phyloP scores from a whole-genome alignment of 2,888 invertebrate species.

The Noctua janthe region DNA sequence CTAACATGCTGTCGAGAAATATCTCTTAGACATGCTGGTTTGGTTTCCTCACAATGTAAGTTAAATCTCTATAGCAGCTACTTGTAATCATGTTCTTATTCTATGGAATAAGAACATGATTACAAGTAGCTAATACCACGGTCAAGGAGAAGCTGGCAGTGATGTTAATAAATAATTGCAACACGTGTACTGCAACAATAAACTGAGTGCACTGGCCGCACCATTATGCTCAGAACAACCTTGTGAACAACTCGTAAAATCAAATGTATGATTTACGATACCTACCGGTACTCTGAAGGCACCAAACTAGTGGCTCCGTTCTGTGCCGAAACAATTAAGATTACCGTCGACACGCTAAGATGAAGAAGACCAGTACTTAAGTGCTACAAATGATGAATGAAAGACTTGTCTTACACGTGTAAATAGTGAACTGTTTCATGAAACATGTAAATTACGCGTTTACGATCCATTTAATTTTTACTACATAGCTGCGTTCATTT shows the following conservation, averaged over 20 bases:
- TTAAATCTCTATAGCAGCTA: no score
- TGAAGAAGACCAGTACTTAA: no score
- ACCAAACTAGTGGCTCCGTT: no score
- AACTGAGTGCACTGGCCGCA: conserved; percentile 18
- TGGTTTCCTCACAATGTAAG: no score
- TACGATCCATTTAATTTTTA: conserved; percentile 1
- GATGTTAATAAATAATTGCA: neutral
- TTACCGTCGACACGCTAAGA: no score
- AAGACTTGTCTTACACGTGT: neutral
- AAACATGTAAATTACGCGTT: neutral
- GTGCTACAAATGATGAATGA: neutral
- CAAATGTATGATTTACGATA: neutral
- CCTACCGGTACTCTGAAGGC: neutral
- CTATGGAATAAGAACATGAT: no score
- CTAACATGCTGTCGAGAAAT: no score
- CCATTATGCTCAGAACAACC: conserved; percentile 1
- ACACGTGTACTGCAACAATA: conserved; percentile 29
- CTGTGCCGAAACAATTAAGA: no score
- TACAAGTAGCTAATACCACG: no score
- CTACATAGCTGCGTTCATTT: neutral
- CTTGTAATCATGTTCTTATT: no score
- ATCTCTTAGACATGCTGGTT: no score
- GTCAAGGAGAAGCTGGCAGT: neutral
- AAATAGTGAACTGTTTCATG: neutral
- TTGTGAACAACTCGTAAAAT: conserved; percentile 25